phyloP scores from a whole-genome alignment of 2,113 vertebrate species.

The Corydoras maculifer region DNA sequence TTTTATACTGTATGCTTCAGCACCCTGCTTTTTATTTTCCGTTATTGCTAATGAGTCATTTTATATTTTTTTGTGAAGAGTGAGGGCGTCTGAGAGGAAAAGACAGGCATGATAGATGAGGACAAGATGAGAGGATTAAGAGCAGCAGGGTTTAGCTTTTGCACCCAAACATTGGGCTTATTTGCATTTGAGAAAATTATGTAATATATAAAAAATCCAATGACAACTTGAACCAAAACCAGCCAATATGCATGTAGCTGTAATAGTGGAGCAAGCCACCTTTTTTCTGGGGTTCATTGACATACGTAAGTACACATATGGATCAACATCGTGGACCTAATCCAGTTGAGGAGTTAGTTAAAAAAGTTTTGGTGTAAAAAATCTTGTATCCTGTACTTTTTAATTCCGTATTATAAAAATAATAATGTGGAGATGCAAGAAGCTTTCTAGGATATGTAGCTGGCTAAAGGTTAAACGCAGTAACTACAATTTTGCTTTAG shows the following conservation, averaged over 20 bases:
- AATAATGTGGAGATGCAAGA: too few relatives aligned
- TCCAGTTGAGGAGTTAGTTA: background rate
- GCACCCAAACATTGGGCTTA: conserved; percentile 21
- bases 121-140: background rate
- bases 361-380: background rate
- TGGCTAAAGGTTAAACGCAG: too few relatives aligned
- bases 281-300: conserved; percentile 20
- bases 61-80: background rate
- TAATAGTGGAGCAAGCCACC: conserved; percentile 20
- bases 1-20: background rate
- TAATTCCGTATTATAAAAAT: too few relatives aligned
- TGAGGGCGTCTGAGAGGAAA: background rate
- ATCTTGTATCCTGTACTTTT: too few relatives aligned
- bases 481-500: too few relatives aligned
- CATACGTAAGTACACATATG: conserved; percentile 23
- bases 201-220: conserved; percentile 1
- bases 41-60: background rate
- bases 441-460: too few relatives aligned
- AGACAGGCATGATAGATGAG: background rate
- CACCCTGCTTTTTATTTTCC: background rate
- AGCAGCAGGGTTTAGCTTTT: conserved; percentile 15
- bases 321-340: conserved; percentile 18
- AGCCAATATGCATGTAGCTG: conserved; percentile 22
- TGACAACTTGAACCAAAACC: conserved; percentile 18
- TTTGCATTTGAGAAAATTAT: conserved; percentile 16